Conservation (phyloP, 2,797 vertebrate genomes). For the Tragopan temminckii region DNA sequence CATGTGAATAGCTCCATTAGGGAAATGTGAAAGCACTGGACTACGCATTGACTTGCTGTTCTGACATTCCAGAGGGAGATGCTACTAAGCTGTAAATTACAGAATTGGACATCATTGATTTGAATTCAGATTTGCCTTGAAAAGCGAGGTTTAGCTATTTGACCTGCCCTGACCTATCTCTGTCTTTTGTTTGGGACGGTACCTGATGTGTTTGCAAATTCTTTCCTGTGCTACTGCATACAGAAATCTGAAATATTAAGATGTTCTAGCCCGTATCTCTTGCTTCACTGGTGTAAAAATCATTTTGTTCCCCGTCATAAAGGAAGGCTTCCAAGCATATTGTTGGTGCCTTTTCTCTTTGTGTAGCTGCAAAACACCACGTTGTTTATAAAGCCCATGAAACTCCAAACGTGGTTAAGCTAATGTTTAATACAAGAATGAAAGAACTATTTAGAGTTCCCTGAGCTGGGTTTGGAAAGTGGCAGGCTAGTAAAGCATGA, state of each 20-base stretch:
- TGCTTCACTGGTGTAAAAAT: not conserved
- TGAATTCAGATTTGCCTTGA: conserved; percentile 66
- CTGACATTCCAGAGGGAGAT: conserved; percentile 68
- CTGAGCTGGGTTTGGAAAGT: not conserved
- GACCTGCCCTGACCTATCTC: conserved; percentile 38
- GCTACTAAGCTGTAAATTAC: conserved; percentile 69
- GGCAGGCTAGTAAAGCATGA: not conserved
- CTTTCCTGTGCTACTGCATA: not conserved
- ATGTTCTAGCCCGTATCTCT: not conserved
- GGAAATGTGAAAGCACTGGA: conserved; percentile 56
- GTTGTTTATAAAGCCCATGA: not conserved
- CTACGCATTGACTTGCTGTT: conserved; percentile 48
- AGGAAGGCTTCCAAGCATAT: not conserved
- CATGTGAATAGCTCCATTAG: conserved; percentile 64
- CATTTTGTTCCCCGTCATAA: not conserved
- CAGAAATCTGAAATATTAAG: not conserved
- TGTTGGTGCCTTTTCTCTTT: not conserved
- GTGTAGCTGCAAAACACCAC: not conserved
- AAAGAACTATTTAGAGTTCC: not conserved
- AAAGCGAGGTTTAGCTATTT: conserved; percentile 50
- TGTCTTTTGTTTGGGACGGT: conserved; percentile 19
- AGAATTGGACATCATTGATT: conserved; percentile 49
- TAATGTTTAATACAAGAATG: not conserved
- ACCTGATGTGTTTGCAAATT: conserved; percentile 36
- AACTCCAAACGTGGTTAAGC: not conserved